These are phyloP conservation scores for Rhinopomastus cyanomelas DNA, from an alignment of 2,113 vertebrate species.

Conservation along the genomic window DNA sequence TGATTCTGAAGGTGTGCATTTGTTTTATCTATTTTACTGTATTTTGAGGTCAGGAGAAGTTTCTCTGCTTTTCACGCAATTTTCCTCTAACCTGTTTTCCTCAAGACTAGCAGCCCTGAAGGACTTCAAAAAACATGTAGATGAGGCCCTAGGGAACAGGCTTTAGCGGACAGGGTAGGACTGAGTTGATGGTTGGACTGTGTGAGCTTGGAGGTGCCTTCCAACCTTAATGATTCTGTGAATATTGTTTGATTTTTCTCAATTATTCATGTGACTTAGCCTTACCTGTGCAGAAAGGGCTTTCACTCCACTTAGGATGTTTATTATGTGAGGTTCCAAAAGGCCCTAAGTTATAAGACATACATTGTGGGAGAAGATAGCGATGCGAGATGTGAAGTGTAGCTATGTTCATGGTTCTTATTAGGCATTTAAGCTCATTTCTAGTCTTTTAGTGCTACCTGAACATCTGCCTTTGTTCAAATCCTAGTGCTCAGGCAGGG, in stretches of 20 bases:
- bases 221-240: no score
- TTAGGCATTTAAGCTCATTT: neutral
- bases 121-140: no score
- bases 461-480: neutral
- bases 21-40: neutral
- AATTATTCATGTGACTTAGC: neutral
- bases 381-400: neutral
- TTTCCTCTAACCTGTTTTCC: neutral
- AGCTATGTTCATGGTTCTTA: neutral
- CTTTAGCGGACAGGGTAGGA: no score
- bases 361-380: neutral
- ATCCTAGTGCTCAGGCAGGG: neutral
- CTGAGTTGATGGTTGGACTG: no score
- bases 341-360: neutral
- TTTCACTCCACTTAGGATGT: neutral
- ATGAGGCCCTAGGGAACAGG: no score
- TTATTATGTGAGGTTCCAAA: neutral
- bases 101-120: neutral
- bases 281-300: neutral
- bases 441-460: neutral
- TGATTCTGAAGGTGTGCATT: neutral
- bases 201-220: no score
- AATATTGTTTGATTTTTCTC: neutral
- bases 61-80: neutral
- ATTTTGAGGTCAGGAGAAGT: neutral